A percentile compares a stretch with the other conserved stretches of the same genome.
These are phyloP conservation scores for Drosophila varians DNA, from an alignment of 1,140 invertebrate genomes.

Conservation along the genomic window DNA sequence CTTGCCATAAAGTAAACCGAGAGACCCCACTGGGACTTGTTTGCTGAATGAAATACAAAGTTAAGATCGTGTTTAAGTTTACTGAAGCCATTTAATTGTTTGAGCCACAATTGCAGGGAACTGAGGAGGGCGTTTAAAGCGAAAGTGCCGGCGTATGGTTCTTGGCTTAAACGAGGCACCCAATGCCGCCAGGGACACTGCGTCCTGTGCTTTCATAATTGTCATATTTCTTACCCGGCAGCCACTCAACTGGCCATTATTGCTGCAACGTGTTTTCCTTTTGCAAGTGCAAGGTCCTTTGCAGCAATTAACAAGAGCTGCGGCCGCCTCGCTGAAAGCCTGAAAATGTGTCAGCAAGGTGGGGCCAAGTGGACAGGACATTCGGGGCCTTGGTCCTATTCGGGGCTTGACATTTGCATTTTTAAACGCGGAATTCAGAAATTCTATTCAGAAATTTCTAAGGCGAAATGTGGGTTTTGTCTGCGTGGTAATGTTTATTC, in stretches of 20 bases:
- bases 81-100: constrained; percentile 34
- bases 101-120: constrained; percentile 3
- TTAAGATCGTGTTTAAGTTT: constrained; percentile 25
- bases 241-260: constrained; percentile 66
- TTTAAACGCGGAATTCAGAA: constrained; percentile 10
- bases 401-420: constrained; percentile 55
- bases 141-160: not conserved
- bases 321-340: not conserved
- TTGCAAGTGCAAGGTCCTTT: constrained; percentile 62
- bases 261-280: constrained; percentile 41
- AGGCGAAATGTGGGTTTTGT: constrained; percentile 2
- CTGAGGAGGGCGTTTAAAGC: constrained; percentile 7
- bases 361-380: constrained; percentile 12
- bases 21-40: not conserved
- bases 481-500: constrained; percentile 16
- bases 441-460: constrained; percentile 20
- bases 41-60: constrained; percentile 8
- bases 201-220: constrained; percentile 44
- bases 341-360: constrained; percentile 57
- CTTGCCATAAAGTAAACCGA: not conserved
- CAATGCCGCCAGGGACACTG: constrained; percentile 17
- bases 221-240: constrained; percentile 57
- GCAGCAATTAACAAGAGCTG: constrained; percentile 42
- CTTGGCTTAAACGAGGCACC: constrained; percentile 17
- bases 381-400: constrained; percentile 33